These are phyloP conservation scores for Contarinia nasturtii DNA, from an alignment of 1,140 invertebrate species.

Conservation along the genomic window DNA sequence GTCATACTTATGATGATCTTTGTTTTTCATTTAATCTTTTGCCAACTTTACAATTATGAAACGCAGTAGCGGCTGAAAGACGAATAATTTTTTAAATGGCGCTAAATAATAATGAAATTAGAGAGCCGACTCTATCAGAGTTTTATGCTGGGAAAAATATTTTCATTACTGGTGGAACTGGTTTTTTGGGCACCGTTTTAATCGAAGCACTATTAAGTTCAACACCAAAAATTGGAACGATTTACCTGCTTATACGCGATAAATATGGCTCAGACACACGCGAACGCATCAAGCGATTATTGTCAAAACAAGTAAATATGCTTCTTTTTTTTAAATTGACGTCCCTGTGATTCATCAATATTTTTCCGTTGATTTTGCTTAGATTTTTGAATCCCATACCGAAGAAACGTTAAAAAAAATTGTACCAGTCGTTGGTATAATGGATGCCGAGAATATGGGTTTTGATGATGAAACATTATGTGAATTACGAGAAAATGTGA, in stretches of 20 bases:
- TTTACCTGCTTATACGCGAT: conserved; percentile 50
- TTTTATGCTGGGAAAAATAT: conserved; percentile 42
- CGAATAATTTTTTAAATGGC: too few relatives aligned
- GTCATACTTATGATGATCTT: too few relatives aligned
- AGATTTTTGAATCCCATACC: conserved; percentile 21
- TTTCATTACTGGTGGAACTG: conserved; percentile 40
- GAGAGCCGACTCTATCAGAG: too few relatives aligned
- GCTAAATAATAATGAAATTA: too few relatives aligned
- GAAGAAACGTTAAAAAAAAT: conserved; percentile 20
- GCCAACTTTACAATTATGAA: too few relatives aligned
- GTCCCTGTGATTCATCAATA: not conserved
- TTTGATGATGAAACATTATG: conserved; percentile 29
- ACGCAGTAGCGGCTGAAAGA: too few relatives aligned
- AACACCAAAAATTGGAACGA: conserved; percentile 42
- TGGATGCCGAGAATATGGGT: conserved; percentile 29
- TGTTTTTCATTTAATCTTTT: too few relatives aligned
- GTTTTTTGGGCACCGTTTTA: conserved; percentile 55
- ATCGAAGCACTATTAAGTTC: conserved; percentile 56
- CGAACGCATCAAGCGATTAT: conserved; percentile 29
- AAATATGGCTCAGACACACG: conserved; percentile 39
- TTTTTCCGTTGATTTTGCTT: too few relatives aligned
- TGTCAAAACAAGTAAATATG: conserved; percentile 28
- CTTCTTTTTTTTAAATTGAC: not conserved
- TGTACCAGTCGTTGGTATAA: conserved; percentile 24
- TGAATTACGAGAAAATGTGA: conserved; percentile 33